Evolutionary conservation across 2,113 vertebrate species (phyloP).

Genomic region (Speoplatyrhinus poulsoni): DNA sequence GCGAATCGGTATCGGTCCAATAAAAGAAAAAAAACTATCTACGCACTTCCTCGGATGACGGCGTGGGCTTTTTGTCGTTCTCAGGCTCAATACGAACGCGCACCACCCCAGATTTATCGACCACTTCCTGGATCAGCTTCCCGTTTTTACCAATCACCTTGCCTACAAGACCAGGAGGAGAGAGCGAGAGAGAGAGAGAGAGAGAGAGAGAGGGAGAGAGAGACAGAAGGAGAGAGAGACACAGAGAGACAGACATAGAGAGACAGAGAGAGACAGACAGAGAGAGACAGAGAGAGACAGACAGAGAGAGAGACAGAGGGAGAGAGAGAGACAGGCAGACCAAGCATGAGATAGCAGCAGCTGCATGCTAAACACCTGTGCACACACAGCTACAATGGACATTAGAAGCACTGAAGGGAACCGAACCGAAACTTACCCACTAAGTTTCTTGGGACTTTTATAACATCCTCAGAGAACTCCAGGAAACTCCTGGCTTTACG

Average conservation of each 20-base stretch:
- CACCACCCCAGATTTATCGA: slow-evolving; percentile 97
- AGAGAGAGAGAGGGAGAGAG: too few relatives aligned
- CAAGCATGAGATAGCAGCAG: background rate
- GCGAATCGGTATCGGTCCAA: too few relatives aligned
- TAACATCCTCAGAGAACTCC: slow-evolving; percentile 97
- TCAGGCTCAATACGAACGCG: slow-evolving; percentile 96
- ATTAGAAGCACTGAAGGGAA: background rate
- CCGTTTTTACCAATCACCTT: slow-evolving; percentile 99
- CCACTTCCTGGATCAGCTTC: slow-evolving; percentile 98
- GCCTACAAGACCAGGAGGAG: slow-evolving; percentile 71
- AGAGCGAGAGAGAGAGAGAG: background rate
- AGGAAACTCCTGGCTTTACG: slow-evolving; percentile 93
- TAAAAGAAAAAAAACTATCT: background rate
- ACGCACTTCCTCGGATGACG: slow-evolving; percentile 88
- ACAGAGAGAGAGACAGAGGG: too few relatives aligned
- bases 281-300: background rate
- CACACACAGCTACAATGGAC: background rate
- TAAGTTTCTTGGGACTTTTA: slow-evolving; percentile 96
- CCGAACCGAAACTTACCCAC: slow-evolving; percentile 81
- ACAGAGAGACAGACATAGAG: background rate
- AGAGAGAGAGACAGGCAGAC: background rate
- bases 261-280: too few relatives aligned
- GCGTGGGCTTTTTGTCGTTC: slow-evolving; percentile 91
- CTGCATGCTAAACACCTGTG: background rate
- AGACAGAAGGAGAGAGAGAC: too few relatives aligned